Evolutionary conservation across 2,888 invertebrate species (phyloP).

Genomic region (Orchesella flavescens): DNA sequence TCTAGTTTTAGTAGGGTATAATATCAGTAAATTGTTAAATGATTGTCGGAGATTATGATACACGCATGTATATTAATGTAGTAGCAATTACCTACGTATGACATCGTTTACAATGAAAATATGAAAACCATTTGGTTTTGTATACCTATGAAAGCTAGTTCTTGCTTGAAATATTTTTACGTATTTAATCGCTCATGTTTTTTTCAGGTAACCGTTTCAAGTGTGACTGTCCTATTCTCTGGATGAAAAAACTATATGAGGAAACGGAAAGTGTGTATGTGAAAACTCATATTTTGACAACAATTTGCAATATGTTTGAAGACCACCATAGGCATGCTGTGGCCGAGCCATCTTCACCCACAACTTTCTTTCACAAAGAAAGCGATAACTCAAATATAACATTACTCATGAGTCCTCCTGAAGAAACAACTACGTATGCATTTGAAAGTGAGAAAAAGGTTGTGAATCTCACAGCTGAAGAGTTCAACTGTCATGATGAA

Average conservation of each 20-base stretch:
- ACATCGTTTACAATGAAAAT: no score
- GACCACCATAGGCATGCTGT: constrained; percentile 14
- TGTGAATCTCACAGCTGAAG: constrained; percentile 60
- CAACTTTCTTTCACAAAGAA: constrained; percentile 9
- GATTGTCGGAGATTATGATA: no score
- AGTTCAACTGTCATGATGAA: constrained; percentile 65
- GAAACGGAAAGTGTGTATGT: constrained; percentile 78
- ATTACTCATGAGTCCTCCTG: constrained; percentile 54
- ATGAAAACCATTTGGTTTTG: no score
- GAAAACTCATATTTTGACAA: constrained; percentile 53
- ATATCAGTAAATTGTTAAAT: no score
- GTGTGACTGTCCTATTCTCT: constrained; percentile 87
- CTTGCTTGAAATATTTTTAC: no score
- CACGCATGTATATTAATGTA: no score
- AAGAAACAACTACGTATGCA: constrained; percentile 68
- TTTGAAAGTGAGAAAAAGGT: constrained; percentile 64
- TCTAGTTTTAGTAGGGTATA: background rate
- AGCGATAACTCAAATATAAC: constrained; percentile 50
- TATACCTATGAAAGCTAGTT: no score
- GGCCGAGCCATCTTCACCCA: constrained; percentile 9
- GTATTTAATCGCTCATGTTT: no score
- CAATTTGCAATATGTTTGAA: constrained; percentile 63
- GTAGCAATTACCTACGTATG: no score
- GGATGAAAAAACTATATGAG: constrained; percentile 84
- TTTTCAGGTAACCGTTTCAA: constrained; percentile 85